Conservation (phyloP, 1,140 invertebrate genomes). For the Lasioglossum baleicum region DNA sequence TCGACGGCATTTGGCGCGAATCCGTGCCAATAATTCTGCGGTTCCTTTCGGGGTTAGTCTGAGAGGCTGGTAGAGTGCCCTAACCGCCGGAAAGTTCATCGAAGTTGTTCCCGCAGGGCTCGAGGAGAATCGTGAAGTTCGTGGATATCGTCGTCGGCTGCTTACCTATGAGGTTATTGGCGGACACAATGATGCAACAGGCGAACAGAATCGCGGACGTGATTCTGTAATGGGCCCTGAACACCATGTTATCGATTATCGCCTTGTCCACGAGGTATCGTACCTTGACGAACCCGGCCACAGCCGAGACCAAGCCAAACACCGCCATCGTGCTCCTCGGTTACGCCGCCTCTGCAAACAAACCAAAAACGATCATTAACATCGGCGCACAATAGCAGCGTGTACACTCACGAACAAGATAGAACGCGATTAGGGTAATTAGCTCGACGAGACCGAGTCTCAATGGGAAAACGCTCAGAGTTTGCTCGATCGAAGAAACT, state of each 20-base stretch:
- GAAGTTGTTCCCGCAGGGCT: not conserved
- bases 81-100: not conserved
- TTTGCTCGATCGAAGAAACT: too few relatives aligned
- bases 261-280: conserved; percentile 92
- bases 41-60: too few relatives aligned
- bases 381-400: too few relatives aligned
- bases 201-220: conserved; percentile 93
- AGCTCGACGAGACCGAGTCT: not conserved
- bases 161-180: conserved; percentile 93
- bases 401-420: not conserved
- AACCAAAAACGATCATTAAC: conserved; percentile 46
- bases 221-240: conserved; percentile 93
- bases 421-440: not conserved
- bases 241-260: conserved; percentile 93
- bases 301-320: conserved; percentile 89
- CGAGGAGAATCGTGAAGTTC: too few relatives aligned
- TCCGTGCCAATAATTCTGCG: too few relatives aligned
- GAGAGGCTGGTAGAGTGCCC: not conserved
- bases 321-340: conserved; percentile 84
- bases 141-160: not conserved
- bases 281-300: conserved; percentile 92
- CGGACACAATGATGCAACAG: conserved; percentile 92
- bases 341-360: conserved; percentile 72
- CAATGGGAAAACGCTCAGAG: not conserved
- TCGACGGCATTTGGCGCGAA: too few relatives aligned